These are phyloP conservation scores for Dendrocopos noguchii DNA, from an alignment of 2,113 vertebrate genomes.

Conservation along the genomic window DNA sequence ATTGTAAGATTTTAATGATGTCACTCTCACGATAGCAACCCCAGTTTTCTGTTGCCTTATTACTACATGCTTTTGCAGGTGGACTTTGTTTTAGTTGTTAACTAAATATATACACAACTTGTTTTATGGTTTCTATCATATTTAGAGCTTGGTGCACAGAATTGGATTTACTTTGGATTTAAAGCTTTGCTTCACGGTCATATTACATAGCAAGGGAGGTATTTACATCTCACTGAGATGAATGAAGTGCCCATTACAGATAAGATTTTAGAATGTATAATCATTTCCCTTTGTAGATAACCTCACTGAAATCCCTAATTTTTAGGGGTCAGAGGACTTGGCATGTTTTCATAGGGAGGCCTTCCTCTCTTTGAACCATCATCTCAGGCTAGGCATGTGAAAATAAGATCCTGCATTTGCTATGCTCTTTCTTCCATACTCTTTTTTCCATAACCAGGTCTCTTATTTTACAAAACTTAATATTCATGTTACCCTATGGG, in stretches of 20 bases:
- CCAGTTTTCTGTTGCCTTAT: not conserved
- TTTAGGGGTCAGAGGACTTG: not conserved
- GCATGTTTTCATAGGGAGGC: not conserved
- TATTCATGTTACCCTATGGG: not conserved
- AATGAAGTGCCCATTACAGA: conserved; percentile 8
- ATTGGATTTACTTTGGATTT: not conserved
- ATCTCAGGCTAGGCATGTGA: not conserved
- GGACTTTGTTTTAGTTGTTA: not conserved
- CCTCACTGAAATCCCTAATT: not conserved
- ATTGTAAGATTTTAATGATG: not conserved
- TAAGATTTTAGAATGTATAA: not conserved
- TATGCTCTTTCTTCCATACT: not conserved
- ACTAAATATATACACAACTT: not conserved
- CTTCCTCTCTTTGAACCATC: not conserved
- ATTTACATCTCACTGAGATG: not conserved
- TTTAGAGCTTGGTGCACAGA: not conserved
- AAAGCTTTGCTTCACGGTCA: not conserved
- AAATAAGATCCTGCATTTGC: not conserved
- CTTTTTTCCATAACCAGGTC: not conserved
- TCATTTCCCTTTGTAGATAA: conserved; percentile 35
- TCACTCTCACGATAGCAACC: not conserved
- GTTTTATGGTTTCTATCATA: not conserved
- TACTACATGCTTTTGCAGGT: not conserved
- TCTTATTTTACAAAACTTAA: not conserved
- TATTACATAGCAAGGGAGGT: not conserved